phyloP scores from a whole-genome alignment of 2,888 invertebrate species.

The Callyntrura sp. region DNA sequence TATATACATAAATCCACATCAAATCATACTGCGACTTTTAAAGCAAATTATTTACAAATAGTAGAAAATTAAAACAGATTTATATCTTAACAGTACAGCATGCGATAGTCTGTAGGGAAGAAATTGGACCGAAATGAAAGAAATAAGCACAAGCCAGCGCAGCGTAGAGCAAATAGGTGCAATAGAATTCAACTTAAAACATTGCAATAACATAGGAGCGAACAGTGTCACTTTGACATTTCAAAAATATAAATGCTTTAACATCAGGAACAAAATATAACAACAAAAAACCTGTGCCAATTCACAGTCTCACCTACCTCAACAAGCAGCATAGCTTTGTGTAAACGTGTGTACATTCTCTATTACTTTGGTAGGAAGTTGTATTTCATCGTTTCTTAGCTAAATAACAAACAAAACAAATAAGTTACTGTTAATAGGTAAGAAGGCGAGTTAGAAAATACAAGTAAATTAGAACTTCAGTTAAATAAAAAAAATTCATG shows the following conservation, averaged over 20 bases:
- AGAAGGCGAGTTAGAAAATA: constrained; percentile 14
- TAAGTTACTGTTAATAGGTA: constrained; percentile 2
- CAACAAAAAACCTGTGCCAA: constrained; percentile 31
- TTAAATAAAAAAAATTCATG: not conserved
- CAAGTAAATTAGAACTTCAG: not conserved
- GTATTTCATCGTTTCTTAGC: constrained; percentile 78
- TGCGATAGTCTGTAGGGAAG: not conserved
- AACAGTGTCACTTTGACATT: not conserved
- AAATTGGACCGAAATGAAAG: not conserved
- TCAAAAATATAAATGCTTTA: not conserved
- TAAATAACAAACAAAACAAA: constrained; percentile 73
- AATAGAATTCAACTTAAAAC: not conserved
- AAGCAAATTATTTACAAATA: constrained; percentile 33
- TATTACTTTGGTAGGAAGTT: constrained; percentile 62
- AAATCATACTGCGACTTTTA: not conserved
- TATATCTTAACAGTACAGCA: constrained; percentile 1
- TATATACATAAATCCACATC: no score
- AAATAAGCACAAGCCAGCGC: constrained; percentile 26
- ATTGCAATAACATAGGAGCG: not conserved
- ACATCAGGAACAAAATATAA: constrained; percentile 9
- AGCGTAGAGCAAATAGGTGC: not conserved
- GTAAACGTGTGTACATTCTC: constrained; percentile 30
- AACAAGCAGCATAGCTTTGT: constrained; percentile 17
- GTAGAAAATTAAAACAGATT: not conserved
- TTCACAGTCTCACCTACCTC: constrained; percentile 64